phyloP scores from a whole-genome alignment of 2,797 vertebrate species.

The Corythornis leucogaster region DNA sequence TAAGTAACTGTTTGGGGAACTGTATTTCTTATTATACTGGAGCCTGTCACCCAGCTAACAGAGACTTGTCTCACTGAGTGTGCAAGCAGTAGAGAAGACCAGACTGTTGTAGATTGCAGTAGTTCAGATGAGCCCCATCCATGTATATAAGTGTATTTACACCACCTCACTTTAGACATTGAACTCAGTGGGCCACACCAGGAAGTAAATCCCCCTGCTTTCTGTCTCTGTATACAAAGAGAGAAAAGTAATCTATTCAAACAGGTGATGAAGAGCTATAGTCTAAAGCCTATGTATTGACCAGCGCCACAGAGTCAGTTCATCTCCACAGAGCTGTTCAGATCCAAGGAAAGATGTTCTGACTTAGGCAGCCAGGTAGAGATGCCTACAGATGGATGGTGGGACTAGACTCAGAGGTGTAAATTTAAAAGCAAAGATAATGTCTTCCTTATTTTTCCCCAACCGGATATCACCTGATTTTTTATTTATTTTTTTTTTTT shows the following conservation, averaged over 20 bases:
- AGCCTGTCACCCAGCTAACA: not conserved
- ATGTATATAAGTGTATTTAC: not conserved
- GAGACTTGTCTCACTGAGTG: not conserved
- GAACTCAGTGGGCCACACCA: not conserved
- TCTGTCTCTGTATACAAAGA: not conserved
- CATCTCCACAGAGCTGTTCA: not conserved
- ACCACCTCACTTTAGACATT: not conserved
- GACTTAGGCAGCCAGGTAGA: not conserved
- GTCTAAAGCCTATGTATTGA: not conserved
- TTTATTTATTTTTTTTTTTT: not conserved
- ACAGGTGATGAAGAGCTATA: not conserved
- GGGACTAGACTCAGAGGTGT: not conserved
- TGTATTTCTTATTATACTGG: not conserved
- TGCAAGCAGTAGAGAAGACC: not conserved
- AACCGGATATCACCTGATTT: not conserved
- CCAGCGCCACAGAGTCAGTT: not conserved
- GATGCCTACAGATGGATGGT: not conserved
- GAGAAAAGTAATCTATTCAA: not conserved
- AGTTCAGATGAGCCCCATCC: not conserved
- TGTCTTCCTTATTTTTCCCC: not conserved
- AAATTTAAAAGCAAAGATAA: not conserved
- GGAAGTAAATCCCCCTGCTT: not conserved
- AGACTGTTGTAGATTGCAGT: not conserved
- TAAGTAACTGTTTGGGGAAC: not conserved
- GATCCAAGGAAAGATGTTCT: not conserved